Percentiles rank a stretch among this genome's conserved stretches.
Evolutionary conservation across 2,113 vertebrate species (phyloP).

Genomic region (Zapornia atra): DNA sequence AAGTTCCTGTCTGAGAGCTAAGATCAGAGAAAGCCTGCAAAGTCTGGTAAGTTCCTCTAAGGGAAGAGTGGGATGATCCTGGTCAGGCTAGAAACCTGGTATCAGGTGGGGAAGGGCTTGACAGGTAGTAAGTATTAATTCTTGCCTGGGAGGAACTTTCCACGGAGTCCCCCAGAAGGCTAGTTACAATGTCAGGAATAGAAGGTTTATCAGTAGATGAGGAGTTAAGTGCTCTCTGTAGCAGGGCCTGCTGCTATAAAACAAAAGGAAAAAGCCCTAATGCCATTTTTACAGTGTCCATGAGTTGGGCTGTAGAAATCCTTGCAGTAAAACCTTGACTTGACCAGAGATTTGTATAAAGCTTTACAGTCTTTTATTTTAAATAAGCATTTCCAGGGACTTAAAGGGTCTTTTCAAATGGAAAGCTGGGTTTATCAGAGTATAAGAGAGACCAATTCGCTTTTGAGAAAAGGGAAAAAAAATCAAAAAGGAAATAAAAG

Average conservation of each 20-base stretch:
- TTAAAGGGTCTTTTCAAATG: not conserved
- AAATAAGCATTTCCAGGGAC: not conserved
- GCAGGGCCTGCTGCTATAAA: not conserved
- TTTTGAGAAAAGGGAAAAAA: not conserved
- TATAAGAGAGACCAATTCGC: not conserved
- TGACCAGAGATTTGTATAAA: not conserved
- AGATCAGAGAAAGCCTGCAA: not conserved
- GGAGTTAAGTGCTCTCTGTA: not conserved
- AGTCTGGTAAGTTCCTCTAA: not conserved
- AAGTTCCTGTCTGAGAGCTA: not conserved
- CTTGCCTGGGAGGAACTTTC: not conserved
- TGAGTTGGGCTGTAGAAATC: not conserved
- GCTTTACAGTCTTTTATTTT: not conserved
- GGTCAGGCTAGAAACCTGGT: not conserved
- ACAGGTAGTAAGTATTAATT: not conserved
- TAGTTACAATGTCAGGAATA: not conserved
- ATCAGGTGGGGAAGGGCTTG: not conserved
- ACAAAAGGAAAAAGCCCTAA: not conserved
- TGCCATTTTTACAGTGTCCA: not conserved
- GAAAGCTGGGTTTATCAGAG: not conserved
- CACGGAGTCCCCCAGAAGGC: not conserved
- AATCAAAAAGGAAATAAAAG: not conserved
- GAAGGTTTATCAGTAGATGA: not conserved
- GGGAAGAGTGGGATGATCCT: not conserved
- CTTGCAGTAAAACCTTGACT: not conserved